Evolutionary conservation across 2,888 invertebrate species (phyloP), one percentile per base, ranked within the genome.

Genomic region (Archaeoteleia sp.): DNA sequence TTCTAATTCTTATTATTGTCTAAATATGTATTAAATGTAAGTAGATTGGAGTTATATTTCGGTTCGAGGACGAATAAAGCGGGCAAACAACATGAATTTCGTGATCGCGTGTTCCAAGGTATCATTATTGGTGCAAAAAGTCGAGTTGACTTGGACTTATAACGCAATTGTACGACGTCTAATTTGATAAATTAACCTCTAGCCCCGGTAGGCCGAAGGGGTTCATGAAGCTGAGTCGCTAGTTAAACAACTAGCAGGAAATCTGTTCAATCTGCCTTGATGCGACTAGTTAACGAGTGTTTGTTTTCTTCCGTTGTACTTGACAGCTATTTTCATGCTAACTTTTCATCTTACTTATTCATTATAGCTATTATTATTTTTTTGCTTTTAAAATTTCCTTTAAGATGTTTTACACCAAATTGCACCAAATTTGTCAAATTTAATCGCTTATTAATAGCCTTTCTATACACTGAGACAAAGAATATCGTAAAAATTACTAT

Each of bases 181-280:
- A 82, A 83, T 83, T 82, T 70, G 77, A 82, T 82, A 78, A 83
- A 82, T 83, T 83, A 83, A 81, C 79, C 82, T 82, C 78, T 77
- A 77, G 76, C 74, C 75, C 76, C 75, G 73, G 68, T 76, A 72
- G 69, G 76, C 70, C 63, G 51, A 67, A 45, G 73, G 72, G 74
- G 74, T 74, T 71, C 69, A 72, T 71, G 72, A 70, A 67, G 75
- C 68, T 60, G 72, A 67, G 69, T 65, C 68, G 70, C 67, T 67
- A 58, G 71, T 74, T 74, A 72, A 78, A 78, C 78, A 74, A 77
- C 76, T 76, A 77, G 78, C 83, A 82, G 82, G 82, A 83, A 83
- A 82, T 83, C 83, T 83, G 81, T 83, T 80, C 80, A 83, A 83
- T 82, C 80, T 82, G 81, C 74, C 73, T 77, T 79, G 78, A 82